phyloP scores from a whole-genome alignment of 2,797 vertebrate species.

The Cryptoprocta ferox region DNA sequence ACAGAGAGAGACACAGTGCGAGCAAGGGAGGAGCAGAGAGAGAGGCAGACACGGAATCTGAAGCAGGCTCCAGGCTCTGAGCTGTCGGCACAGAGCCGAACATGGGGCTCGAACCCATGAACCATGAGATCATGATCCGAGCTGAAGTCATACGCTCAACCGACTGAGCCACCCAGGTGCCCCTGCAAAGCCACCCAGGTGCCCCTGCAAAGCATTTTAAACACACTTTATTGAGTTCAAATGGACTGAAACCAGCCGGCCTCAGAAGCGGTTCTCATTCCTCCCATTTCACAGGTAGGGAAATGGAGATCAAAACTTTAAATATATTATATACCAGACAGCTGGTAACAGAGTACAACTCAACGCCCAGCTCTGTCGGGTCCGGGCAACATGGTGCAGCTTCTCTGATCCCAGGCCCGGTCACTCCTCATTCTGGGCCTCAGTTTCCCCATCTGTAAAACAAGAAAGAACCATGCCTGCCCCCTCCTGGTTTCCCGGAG shows the following conservation, averaged over 20 bases:
- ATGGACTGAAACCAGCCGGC: too few species aligned
- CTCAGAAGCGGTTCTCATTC: background rate
- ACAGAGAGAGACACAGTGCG: too few species aligned
- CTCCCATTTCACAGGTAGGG: background rate
- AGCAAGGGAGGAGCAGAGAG: too few species aligned
- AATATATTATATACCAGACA: background rate
- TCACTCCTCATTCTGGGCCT: background rate
- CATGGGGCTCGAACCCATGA: too few species aligned
- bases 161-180: too few species aligned
- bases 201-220: background rate
- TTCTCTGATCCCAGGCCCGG: background rate
- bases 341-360: background rate
- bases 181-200: background rate
- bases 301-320: background rate
- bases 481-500: background rate
- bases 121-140: too few species aligned
- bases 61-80: too few species aligned
- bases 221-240: background rate
- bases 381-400: too few species aligned
- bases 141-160: too few species aligned
- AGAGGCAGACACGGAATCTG: too few species aligned
- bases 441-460: background rate
- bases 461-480: background rate
- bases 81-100: too few species aligned
- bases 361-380: background rate